phyloP scores from a whole-genome alignment of 2,113 vertebrate genomes.

The Cepphus grylle region DNA sequence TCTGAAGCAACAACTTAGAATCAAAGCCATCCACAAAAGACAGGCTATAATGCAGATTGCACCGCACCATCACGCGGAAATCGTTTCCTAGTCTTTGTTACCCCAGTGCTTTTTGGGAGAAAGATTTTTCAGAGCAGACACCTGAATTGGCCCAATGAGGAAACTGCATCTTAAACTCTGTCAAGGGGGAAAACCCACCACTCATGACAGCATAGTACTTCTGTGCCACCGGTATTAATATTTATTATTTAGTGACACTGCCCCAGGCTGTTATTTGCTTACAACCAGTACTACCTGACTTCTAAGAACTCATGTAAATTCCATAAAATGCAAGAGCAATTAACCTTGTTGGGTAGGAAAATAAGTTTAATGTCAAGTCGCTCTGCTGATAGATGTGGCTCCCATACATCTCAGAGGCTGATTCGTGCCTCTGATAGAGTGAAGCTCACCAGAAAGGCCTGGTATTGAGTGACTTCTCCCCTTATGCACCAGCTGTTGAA shows the following conservation, averaged over 20 bases:
- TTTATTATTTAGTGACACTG: background rate
- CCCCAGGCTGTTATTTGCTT: background rate
- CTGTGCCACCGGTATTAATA: background rate
- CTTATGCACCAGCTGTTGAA: background rate
- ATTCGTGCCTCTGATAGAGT: background rate
- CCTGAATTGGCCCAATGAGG: fast-evolving
- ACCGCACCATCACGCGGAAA: background rate
- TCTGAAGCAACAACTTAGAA: background rate
- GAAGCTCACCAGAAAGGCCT: background rate
- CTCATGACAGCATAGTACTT: background rate
- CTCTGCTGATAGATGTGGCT: background rate
- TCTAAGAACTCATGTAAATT: background rate
- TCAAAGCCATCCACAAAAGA: background rate
- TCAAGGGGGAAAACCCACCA: background rate
- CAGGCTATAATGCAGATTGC: background rate
- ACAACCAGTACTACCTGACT: background rate
- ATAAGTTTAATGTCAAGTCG: background rate
- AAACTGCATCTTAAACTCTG: background rate
- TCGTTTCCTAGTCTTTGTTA: background rate
- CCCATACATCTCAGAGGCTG: background rate
- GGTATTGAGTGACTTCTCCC: background rate
- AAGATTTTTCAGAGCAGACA: background rate
- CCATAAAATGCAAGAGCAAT: background rate
- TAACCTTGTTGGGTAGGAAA: background rate
- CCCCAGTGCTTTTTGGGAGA: background rate